These are phyloP conservation scores for Cherax quadricarinatus DNA, from an alignment of 1,140 invertebrate species.

Conservation along the genomic window DNA sequence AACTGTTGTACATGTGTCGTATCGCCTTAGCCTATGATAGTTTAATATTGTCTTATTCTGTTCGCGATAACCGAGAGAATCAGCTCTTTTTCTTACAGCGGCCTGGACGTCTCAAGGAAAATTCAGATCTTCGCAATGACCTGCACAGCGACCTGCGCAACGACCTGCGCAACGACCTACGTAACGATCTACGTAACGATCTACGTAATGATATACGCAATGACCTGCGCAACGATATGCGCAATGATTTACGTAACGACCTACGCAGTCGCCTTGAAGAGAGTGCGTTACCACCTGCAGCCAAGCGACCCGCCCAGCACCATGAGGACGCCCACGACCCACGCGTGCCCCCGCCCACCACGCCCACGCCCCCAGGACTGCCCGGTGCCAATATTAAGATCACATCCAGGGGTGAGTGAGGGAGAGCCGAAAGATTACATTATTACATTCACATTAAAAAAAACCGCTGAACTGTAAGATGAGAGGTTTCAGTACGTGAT, in stretches of 20 bases:
- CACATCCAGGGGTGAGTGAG: slow-evolving; percentile 86
- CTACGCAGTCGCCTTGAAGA: slow-evolving; percentile 71
- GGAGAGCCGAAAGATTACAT: no score
- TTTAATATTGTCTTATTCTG: neutral
- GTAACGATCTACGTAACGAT: slow-evolving; percentile 57
- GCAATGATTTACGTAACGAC: slow-evolving; percentile 47
- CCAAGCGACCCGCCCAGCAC: slow-evolving; percentile 77
- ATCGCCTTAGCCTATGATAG: no score
- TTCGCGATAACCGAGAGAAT: slow-evolving; percentile 52
- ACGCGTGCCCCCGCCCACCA: slow-evolving; percentile 74
- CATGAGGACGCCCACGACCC: slow-evolving; percentile 77
- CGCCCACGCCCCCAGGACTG: slow-evolving; percentile 76
- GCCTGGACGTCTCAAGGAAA: slow-evolving; percentile 48
- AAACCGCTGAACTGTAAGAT: no score
- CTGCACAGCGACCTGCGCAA: slow-evolving; percentile 47
- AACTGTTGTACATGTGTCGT: no score
- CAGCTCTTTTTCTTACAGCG: slow-evolving; percentile 69
- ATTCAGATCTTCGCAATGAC: slow-evolving; percentile 29
- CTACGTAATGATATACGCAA: slow-evolving; percentile 48
- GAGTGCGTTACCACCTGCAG: slow-evolving; percentile 74
- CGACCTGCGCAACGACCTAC: slow-evolving; percentile 54
- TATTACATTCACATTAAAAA: no score
- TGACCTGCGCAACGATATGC: slow-evolving; percentile 47
- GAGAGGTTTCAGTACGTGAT: no score
- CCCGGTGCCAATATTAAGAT: slow-evolving; percentile 91